Base-by-base conservation (phyloP, 2,888 invertebrate genomes). In the Ennomos fuscantarius region DNA sequence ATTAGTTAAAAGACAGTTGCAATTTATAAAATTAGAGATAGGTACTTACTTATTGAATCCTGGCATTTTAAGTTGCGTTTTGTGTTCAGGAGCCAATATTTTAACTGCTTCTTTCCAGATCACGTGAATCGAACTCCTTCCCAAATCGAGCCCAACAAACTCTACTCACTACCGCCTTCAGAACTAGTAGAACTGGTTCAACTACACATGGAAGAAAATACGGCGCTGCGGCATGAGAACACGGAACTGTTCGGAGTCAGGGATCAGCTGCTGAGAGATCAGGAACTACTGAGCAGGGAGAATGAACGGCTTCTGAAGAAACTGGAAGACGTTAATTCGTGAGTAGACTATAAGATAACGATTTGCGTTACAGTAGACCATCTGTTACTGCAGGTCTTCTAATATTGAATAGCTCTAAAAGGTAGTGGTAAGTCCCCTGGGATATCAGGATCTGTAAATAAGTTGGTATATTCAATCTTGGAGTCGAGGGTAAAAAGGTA, bases 271-370 rank as follows among this genome's bases (percentile, higher is more conserved):
- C 93, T 97, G 65, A 87, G 97, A 9, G 98, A 99, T 82, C 98
- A 98, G 81, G 98, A 98, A 82, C 84, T 97, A 36, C 95, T 98
- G 32, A 97, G 97, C 75, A 92, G 97, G 53, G 98, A 99, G 85
- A 99, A 99, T 76, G 98, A 99, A 81, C 91, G 97, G 50, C 92
- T 99, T 59, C 86, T 97, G 51, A 96, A 96, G 83, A 97, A 97
- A 85, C 87, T 98, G 51, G 98, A 98, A 82, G 97, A 97, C 85
- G 96, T 97, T 56, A 97, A 96, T 86, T 94, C 95, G 97, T 97
- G 90, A 95, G 95, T 94, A 61, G 1, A 9, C 8, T 9, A 36
- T 8, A 13, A 42, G 13, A 11, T 10, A 9, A 2, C 9, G 31
- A 12, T 24, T 34, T 15, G 3, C 15, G 15, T 3, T 1, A 15